Base-by-base conservation (phyloP, 1,140 invertebrate genomes). In the Bilobella aurantiaca region DNA sequence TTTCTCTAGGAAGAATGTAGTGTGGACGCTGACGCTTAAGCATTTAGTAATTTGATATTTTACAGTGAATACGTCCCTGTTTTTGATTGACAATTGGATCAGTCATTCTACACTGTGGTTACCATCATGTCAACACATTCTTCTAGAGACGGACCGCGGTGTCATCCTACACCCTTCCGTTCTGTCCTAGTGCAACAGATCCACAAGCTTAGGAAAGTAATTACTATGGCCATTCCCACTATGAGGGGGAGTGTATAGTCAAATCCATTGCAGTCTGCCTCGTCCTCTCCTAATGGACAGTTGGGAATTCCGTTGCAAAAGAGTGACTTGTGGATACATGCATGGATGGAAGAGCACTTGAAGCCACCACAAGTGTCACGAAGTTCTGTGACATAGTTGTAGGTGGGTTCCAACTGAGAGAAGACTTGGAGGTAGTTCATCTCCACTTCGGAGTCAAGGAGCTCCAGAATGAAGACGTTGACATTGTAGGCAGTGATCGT, bases 121-220 rank as follows among this genome's bases (percentile, higher is more conserved):
- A 42, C 34, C 59, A 62, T 42, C 29, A 59, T 31, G 30, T 62
- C 59, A 21, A 31, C 29, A 62, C 32, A 62, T 12, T 62, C n/a
- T 14, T 25, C 23, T 3, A 27, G 18, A 8, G 12, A 30, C 12
- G 57, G 28, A 27, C 57, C 30, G 8, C 14, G 25, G 49, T 14
- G 59, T 62, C 59, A 62, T 62, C 59, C 59, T 3, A 37, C 59
- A 21, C 59, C 59, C 46, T 62, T 62, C 29, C 59, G 3, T 16
- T 23, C 30, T 18, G 32, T 37, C 32, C 59, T 12, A 18, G 21
- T 62, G 23, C 37, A 62, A 27, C 59, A 46, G 14, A 27, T 31
- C 32, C 37, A 62, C 18, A 42, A 8, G 3, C 18, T 5, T 18
- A 62, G n/a, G 27, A 62, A 37, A 14, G 25, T 31, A 18, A 62